A percentile compares a stretch with the other conserved stretches of the same genome.
Evolutionary conservation across 2,888 invertebrate genomes (phyloP).

Genomic region (Bibio marci): DNA sequence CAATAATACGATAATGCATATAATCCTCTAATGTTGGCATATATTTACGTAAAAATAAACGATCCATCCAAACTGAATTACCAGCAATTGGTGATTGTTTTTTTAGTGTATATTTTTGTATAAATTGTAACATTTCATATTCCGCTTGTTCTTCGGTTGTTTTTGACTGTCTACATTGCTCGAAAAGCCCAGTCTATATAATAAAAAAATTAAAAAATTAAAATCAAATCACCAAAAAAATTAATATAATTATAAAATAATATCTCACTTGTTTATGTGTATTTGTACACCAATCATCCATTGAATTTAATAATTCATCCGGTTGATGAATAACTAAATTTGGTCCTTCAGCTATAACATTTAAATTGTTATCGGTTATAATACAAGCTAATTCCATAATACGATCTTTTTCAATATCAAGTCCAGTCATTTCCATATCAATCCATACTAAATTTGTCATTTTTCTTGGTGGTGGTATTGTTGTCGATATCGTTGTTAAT

Average conservation of each 20-base stretch:
- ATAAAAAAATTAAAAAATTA: constrained; percentile 6
- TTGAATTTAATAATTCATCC: constrained; percentile 47
- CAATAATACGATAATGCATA: constrained; percentile 83
- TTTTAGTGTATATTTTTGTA: constrained; percentile 33
- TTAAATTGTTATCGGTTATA: constrained; percentile 65
- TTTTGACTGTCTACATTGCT: constrained; percentile 50
- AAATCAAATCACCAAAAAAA: neutral
- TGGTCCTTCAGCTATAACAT: constrained; percentile 58
- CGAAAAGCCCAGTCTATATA: constrained; percentile 71
- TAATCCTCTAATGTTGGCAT: constrained; percentile 66
- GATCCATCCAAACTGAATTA: constrained; percentile 75
- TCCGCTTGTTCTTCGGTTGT: constrained; percentile 52
- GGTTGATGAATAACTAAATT: constrained; percentile 64
- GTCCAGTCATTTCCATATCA: constrained; percentile 81
- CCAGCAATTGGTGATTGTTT: constrained; percentile 59
- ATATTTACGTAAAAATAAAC: constrained; percentile 60
- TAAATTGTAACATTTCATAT: constrained; percentile 47
- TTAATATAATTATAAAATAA: neutral
- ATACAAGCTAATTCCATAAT: constrained; percentile 83
- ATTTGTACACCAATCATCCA: constrained; percentile 71
- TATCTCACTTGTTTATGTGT: constrained; percentile 56
- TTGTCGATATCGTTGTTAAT: too few relatives aligned
- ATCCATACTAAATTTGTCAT: constrained; percentile 16
- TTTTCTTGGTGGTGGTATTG: too few relatives aligned
- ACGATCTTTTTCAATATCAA: constrained; percentile 55